A percentile compares a stretch with the other conserved stretches of the same genome.
Evolutionary conservation across 2,113 vertebrate species (phyloP).

Genomic region (Buteo buteo): DNA sequence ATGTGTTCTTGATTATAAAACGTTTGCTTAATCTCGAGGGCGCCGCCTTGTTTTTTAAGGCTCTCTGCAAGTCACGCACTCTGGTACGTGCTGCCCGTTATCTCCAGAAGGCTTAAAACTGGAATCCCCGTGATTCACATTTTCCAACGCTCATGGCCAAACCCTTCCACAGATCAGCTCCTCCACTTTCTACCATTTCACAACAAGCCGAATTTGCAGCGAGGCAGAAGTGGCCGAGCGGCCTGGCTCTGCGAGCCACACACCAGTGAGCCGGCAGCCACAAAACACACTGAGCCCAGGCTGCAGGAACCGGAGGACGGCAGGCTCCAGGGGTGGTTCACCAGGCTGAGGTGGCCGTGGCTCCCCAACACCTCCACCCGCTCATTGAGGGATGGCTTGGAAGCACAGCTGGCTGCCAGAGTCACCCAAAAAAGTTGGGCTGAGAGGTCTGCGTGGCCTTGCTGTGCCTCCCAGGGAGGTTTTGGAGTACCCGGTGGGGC

Average conservation of each 20-base stretch:
- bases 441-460: not conserved
- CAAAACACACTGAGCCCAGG: fast-evolving
- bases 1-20: not conserved
- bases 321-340: not conserved
- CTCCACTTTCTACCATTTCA: not conserved
- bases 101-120: conserved; percentile 46
- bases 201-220: not conserved
- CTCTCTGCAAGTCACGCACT: conserved; percentile 36
- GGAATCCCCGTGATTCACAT: conserved; percentile 57
- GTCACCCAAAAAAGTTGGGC: not conserved
- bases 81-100: conserved; percentile 30
- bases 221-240: fast-evolving
- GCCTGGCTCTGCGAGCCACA: not conserved
- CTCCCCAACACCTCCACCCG: not conserved
- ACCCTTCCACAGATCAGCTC: not conserved
- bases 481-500: not conserved
- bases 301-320: not conserved
- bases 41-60: conserved; percentile 40
- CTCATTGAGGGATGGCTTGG: not conserved
- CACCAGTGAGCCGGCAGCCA: not conserved
- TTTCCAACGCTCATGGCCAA: conserved; percentile 42
- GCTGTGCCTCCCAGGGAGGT: not conserved
- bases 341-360: conserved; percentile 1
- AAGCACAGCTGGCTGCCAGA: not conserved
- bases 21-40: conserved; percentile 28